Conservation (phyloP, 2,113 vertebrate genomes). For the Engystomops pustulosus region DNA sequence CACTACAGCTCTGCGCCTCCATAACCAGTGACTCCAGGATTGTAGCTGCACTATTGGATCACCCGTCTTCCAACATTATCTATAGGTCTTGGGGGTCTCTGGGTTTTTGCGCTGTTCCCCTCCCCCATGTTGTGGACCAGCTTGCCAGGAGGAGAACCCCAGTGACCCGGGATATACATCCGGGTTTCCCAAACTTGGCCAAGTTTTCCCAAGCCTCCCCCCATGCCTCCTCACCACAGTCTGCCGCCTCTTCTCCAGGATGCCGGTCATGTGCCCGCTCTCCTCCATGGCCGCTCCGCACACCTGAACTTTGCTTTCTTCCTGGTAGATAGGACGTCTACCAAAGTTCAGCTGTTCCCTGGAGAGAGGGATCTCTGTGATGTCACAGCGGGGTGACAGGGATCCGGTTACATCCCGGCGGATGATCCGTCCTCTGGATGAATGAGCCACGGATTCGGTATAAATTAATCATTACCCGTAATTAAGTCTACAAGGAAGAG, state of each 20-base stretch:
- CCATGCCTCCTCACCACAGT: slow-evolving; percentile 27
- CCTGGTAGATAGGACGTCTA: not conserved
- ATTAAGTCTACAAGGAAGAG: not conserved
- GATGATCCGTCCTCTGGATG: not conserved
- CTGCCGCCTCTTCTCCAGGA: slow-evolving; percentile 49
- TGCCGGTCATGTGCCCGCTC: not conserved
- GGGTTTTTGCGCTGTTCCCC: no score
- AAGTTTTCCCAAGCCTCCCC: no score
- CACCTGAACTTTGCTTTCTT: slow-evolving; percentile 31
- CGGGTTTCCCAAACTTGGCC: no score
- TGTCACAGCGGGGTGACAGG: not conserved
- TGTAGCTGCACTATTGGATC: no score
- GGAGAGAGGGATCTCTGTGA: not conserved
- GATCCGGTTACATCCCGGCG: slow-evolving; percentile 4
- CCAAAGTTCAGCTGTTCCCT: slow-evolving; percentile 7
- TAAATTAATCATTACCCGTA: not conserved
- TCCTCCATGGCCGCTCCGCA: not conserved
- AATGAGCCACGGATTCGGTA: not conserved
- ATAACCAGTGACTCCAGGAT: no score
- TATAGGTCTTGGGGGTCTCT: no score
- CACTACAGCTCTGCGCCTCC: no score
- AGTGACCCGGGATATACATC: no score
- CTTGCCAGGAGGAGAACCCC: no score
- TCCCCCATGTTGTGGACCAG: no score
- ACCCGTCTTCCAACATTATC: no score